Conservation (phyloP, 2,888 invertebrate genomes). For the Drosophila lacicola region DNA sequence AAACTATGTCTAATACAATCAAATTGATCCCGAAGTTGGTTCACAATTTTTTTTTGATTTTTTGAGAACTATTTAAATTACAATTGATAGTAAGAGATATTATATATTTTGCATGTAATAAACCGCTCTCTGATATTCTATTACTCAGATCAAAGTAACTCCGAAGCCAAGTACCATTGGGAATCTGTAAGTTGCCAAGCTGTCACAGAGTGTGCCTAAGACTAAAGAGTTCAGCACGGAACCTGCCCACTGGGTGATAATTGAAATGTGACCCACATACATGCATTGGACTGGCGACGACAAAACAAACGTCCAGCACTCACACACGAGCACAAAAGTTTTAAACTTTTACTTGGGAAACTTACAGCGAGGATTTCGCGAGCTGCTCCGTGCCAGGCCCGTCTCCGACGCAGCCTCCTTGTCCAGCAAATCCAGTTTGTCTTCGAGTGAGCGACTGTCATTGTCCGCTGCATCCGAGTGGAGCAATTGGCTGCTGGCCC, state of each 20-base stretch:
- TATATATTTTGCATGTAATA: too few relatives aligned
- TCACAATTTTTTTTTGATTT: too few relatives aligned
- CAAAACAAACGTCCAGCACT: conserved; percentile 53
- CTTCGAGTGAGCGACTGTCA: conserved; percentile 2
- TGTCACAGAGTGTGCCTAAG: conserved; percentile 50
- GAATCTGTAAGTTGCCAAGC: conserved; percentile 30
- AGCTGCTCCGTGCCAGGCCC: conserved; percentile 32
- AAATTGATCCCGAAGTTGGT: too few relatives aligned
- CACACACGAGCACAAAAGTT: conserved; percentile 16
- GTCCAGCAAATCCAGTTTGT: conserved; percentile 28
- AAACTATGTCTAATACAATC: too few relatives aligned
- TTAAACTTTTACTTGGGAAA: conserved; percentile 32
- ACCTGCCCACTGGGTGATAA: conserved; percentile 69
- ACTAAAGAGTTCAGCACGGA: conserved; percentile 69
- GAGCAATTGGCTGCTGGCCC: conserved; percentile 40
- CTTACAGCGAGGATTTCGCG: conserved; percentile 73
- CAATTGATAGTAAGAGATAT: too few relatives aligned
- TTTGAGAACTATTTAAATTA: too few relatives aligned
- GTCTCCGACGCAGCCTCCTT: neutral
- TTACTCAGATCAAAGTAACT: neutral
- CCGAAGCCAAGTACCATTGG: neutral
- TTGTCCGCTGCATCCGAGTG: conserved; percentile 6
- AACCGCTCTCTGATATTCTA: neutral
- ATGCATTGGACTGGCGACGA: conserved; percentile 36
- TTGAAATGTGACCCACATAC: conserved; percentile 75